Conservation (phyloP, 2,113 vertebrate species). For the Lichenostomus cassidix region DNA sequence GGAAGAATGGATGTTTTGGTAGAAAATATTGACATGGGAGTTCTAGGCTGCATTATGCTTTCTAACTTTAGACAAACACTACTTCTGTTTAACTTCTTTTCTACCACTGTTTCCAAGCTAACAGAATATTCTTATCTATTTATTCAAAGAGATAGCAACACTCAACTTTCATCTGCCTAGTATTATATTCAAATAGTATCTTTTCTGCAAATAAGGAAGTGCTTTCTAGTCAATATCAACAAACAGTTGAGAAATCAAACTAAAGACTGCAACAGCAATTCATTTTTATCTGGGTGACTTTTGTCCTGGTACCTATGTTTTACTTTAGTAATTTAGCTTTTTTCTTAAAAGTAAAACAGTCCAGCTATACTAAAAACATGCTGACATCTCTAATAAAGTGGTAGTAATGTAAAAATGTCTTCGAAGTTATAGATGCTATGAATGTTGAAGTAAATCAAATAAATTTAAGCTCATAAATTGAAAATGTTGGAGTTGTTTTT, state of each 20-base stretch:
- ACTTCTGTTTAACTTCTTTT: background rate
- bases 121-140: background rate
- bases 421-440: background rate
- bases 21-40: background rate
- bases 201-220: background rate
- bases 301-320: background rate
- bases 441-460: constrained; percentile 15
- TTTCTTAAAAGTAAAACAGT: background rate
- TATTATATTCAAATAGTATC: background rate
- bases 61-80: background rate
- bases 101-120: background rate
- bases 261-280: background rate
- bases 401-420: background rate
- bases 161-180: background rate
- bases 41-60: background rate
- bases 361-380: background rate
- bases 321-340: background rate
- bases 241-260: background rate
- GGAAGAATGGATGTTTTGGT: background rate
- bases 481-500: background rate
- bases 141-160: background rate
- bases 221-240: background rate
- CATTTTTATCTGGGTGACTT: background rate
- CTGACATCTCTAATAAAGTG: background rate
- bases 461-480: background rate